Evolutionary conservation across 2,797 vertebrate genomes (phyloP), one percentile per base, ranked within the genome.

Genomic region (Erpetoichthys calabaricus): DNA sequence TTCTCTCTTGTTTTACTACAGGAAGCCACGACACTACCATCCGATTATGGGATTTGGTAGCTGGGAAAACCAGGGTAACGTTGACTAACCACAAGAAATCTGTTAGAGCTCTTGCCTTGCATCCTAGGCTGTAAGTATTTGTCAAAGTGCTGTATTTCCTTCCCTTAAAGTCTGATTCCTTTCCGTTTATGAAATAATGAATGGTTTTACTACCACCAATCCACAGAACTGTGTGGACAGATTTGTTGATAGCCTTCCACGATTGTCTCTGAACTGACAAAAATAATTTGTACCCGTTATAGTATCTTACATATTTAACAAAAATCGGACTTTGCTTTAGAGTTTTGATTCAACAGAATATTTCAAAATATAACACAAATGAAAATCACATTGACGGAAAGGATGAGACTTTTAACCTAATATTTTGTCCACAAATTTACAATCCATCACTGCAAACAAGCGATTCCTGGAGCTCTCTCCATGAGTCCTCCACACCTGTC

Each of bases 31-130:
- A 98, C 64, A 95, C 93, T 3, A 98, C 96, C 59, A 96, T 99
- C 79, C 81, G 93, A 59, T 83, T 98, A 42, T 99, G 95, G 96
- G 95, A 99, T 73, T 75, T 99, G 71, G 90, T 97, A 6, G 94
- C 91, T 61, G 96, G 94, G 61, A 99, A 98, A 81, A 98, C 95
- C 41, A 86, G 95, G 77, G 91, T 92, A n/a, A 99, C 94, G 3
- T 78, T 99, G 72, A 98, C 96, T 46, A 99, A 99, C 75, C 95
- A 98, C 73, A 99, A 98, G 80, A 99, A 99, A 63, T 99, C 96
- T 9, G 94, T 98, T 59, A 76, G 95, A 70, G 89, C 90, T 41
- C 74, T 99, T 58, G 90, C 92, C 66, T 70, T 94, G 56, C 95
- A 99, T 68, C 94, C 96, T 57, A 84, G 88, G 73, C 94, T 94